These are phyloP conservation scores for Tragelaphus buxtoni DNA, from an alignment of 2,113 vertebrate genomes.

Conservation along the genomic window DNA sequence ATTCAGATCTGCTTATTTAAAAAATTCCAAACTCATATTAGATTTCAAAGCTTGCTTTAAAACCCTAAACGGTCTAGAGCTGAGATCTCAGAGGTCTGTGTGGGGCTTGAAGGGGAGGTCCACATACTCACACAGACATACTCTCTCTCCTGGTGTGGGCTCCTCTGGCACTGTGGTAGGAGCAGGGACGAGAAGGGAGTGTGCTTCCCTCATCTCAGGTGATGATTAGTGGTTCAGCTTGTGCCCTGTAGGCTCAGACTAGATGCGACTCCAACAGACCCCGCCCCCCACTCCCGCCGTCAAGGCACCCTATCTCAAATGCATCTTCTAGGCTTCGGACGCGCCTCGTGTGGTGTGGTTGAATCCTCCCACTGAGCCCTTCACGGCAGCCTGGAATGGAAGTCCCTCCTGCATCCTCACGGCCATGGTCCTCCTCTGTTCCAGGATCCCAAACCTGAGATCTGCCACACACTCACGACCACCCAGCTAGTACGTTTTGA, in stretches of 20 bases:
- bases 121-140: rapidly evolving
- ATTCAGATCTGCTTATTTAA: neutral
- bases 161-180: rapidly evolving
- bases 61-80: rapidly evolving
- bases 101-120: neutral
- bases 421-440: rapidly evolving
- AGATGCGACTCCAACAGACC: rapidly evolving
- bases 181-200: too few species aligned
- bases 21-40: neutral
- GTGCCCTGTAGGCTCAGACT: neutral
- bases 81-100: neutral
- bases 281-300: neutral
- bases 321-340: neutral
- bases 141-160: rapidly evolving
- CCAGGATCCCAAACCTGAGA: rapidly evolving
- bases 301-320: neutral
- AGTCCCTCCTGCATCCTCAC: neutral
- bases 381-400: neutral
- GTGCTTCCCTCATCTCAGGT: neutral
- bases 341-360: rapidly evolving
- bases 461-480: neutral
- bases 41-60: neutral
- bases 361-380: neutral
- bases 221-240: neutral
- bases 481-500: neutral